Evolutionary conservation across 1,140 invertebrate genomes (phyloP).

Genomic region (Drosophila paulistorum): DNA sequence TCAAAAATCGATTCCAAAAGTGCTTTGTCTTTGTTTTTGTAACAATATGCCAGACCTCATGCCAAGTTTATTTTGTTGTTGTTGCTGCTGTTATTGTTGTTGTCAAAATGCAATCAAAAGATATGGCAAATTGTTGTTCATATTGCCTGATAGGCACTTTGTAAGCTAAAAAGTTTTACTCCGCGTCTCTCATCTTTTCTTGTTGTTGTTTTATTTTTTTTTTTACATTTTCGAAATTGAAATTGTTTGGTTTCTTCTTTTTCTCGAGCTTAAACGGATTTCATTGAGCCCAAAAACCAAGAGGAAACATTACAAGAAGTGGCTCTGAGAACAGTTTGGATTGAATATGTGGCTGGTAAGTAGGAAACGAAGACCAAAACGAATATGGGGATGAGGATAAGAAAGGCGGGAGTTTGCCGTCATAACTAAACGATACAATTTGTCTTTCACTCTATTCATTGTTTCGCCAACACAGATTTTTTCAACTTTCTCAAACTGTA

Average conservation of each 20-base stretch:
- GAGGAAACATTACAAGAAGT: conserved; percentile 10
- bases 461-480: conserved; percentile 7
- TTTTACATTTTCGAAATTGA: conserved; percentile 62
- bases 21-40: conserved; percentile 62
- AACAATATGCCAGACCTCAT: conserved; percentile 65
- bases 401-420: not conserved
- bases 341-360: conserved; percentile 31
- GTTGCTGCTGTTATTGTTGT: conserved; percentile 51
- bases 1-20: conserved; percentile 79
- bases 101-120: conserved; percentile 78
- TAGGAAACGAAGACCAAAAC: no score
- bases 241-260: conserved; percentile 52
- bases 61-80: conserved; percentile 35
- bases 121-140: conserved; percentile 48
- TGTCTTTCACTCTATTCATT: not conserved
- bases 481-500: conserved; percentile 48
- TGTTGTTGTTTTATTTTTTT: not conserved
- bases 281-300: conserved; percentile 17
- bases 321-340: conserved; percentile 33
- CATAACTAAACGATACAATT: not conserved
- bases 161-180: conserved; percentile 42
- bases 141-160: conserved; percentile 70
- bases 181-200: conserved; percentile 2
- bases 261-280: conserved; percentile 58
- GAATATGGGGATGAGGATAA: not conserved